Base-by-base conservation (phyloP, 1,140 invertebrate genomes). In the Parapsyche elsis region DNA sequence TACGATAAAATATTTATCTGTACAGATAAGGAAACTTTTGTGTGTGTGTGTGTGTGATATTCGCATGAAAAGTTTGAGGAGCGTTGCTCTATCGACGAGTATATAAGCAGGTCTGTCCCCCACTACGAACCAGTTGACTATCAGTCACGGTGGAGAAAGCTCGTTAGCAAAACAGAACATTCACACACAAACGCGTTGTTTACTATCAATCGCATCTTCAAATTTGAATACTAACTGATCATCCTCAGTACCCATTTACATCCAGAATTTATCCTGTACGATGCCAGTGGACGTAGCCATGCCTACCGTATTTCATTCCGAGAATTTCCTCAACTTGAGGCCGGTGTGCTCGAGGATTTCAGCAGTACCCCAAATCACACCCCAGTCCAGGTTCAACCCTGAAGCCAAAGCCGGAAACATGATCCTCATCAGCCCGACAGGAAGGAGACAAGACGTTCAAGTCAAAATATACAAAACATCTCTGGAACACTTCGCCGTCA, bases 401-500 rank as follows among this genome's bases (percentile, higher is more conserved):
- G 92, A 92, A 85, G 89, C 91, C 71, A 92, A 92, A 88, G 90
- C 89, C 75, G 92, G 92, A 0, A 90, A 91, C 84, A 88, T 93
- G 88, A 91, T 89, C 71, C 86, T 93, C 4, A 77, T 92, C 12
- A 89, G 91, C 0, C 90, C 90, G 19, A 90, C 89, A 70, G 91
- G 91, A 76, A 88, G 90, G 71, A 87, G 90, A 1, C 91, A 92
- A 85, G 88, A 90, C 80, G 91, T 93, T 0, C 88, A 92, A 81
- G 91, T 92, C 45, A 91, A 92, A 80, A 91, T 93, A 9, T 93
- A 93, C 85, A 88, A 91, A 46, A 93, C 92, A 0, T 91, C 91
- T 38, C 86, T 92, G 76, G 92, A 92, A 83, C 92, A 93, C 83
- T 93, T 93, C 84, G 92, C 92, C 0, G 92, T 92, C 0, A 90